Evolutionary conservation across 2,797 vertebrate genomes (phyloP), one percentile per base, ranked within the genome.

Genomic region (Loris lydekkerianus): DNA sequence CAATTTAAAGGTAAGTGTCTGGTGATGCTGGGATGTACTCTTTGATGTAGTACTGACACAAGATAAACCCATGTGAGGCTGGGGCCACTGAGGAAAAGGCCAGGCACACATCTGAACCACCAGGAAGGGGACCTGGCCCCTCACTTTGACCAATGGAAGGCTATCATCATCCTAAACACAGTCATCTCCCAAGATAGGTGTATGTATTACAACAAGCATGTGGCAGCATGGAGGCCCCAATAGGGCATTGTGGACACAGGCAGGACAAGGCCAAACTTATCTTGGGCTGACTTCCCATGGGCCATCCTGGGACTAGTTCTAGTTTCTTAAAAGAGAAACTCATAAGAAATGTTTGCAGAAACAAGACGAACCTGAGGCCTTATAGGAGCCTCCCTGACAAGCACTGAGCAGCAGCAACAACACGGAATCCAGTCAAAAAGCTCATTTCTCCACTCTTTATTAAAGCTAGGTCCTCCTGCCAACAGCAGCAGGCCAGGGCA

Each of bases 371-470:
- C 86, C 31, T 18, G 11, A 60, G 49, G 43, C 63, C 25, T 8
- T 7, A 1, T 2, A 31, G 14, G 18, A 56, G 40, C 53, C 18
- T 91, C 63, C 37, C 83, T 8, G 18, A 67, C 0, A 21, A 70
- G 56, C 63, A 88, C 29, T 0, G 0, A 87, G 3, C 40, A n/a
- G 49, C 1, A 1, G 70, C 76, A 63, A 94, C 72, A 91, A 83
- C 91, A 95, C 0, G 65, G 75, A 94, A 75, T 81, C 72, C 93
- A 97, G 70, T 37, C 92, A 43, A 37, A 80, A 73, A 77, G 61
- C 89, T 93, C 10, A 0, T 94, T 96, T 96, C 95, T 96, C 94
- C 89, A 81, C 21, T 97, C 93, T 97, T 97, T 97, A 97, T 98
- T 97, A 97, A 97, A 97, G 96, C 97, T 96, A 89, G 78, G 86